Conservation (phyloP, 2,797 vertebrate genomes). For the Lacerta bilineata region DNA sequence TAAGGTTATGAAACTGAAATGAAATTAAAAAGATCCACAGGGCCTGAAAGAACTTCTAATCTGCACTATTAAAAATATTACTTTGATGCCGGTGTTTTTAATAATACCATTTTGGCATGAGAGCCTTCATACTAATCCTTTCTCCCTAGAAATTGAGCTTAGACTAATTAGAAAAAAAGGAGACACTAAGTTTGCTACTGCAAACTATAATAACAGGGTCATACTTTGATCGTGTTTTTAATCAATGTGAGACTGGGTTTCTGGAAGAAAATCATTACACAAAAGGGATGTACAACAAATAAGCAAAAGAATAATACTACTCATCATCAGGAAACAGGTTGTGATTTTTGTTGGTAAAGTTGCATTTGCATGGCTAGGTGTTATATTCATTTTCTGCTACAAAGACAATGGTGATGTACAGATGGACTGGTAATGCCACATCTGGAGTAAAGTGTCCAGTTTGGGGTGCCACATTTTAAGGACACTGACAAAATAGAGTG, state of each 20-base stretch:
- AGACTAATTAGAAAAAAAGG: slow-evolving; percentile 22
- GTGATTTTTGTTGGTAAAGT: not conserved
- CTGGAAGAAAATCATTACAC: not conserved
- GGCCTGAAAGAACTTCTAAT: not conserved
- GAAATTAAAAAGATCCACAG: slow-evolving; percentile 3
- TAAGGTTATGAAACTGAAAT: slow-evolving; percentile 22
- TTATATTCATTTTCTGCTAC: not conserved
- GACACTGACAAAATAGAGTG: not conserved
- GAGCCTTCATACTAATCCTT: slow-evolving; percentile 2
- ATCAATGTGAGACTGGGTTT: not conserved
- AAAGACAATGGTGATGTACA: not conserved
- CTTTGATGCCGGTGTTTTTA: slow-evolving; percentile 9
- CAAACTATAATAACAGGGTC: slow-evolving; percentile 3
- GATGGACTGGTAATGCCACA: not conserved
- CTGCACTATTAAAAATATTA: not conserved
- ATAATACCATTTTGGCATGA: not conserved
- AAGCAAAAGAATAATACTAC: not conserved
- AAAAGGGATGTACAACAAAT: not conserved
- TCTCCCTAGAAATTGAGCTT: slow-evolving; percentile 19
- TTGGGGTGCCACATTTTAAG: not conserved
- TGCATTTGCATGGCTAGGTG: not conserved
- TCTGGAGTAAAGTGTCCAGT: not conserved
- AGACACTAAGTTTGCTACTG: not conserved
- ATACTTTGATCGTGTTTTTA: not conserved
- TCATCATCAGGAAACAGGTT: not conserved